These are phyloP conservation scores for Sialia sialis DNA, from an alignment of 2,113 vertebrate genomes.

Conservation along the genomic window DNA sequence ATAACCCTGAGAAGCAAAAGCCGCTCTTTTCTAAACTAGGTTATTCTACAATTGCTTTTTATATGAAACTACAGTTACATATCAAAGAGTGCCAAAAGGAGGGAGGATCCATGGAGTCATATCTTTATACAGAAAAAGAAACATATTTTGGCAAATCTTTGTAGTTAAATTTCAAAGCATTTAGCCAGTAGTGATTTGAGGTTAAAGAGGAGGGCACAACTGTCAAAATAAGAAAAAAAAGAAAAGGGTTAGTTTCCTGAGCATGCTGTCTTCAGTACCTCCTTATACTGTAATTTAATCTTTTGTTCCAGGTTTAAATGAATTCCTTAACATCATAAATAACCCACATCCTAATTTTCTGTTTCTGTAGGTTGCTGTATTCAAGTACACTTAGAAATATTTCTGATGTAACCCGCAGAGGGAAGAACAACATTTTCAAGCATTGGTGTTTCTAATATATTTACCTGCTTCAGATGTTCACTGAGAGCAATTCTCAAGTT, in stretches of 20 bases:
- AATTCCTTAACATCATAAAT: neutral
- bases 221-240: neutral
- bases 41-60: neutral
- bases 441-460: neutral
- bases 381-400: neutral
- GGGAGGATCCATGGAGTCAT: neutral
- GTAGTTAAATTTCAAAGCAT: neutral
- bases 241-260: neutral
- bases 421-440: neutral
- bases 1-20: neutral
- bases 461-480: slow-evolving; percentile 97
- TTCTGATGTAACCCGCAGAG: neutral
- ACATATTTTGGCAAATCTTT: neutral
- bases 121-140: neutral
- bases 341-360: neutral
- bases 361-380: neutral
- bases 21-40: neutral
- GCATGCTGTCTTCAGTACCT: neutral
- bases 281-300: neutral
- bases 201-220: neutral
- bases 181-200: neutral
- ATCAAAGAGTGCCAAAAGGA: neutral
- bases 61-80: neutral
- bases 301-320: neutral
- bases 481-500: slow-evolving; percentile 92